Evolutionary conservation across 1,140 invertebrate genomes (phyloP), one percentile per base, ranked within the genome.

Genomic region (Mycetomoellerius zeteki): DNA sequence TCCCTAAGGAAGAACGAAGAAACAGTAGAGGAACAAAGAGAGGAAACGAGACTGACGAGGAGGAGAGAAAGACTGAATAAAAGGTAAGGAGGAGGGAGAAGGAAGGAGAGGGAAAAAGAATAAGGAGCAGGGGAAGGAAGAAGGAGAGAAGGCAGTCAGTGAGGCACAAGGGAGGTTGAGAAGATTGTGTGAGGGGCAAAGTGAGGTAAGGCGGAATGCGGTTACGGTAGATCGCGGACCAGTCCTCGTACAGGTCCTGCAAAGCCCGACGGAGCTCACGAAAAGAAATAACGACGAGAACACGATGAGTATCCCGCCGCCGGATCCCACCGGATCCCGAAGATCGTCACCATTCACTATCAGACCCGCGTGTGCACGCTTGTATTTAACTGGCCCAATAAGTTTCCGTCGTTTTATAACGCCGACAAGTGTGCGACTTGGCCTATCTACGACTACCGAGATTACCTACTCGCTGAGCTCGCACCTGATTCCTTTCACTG

Each of bases 151-250:
- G 10, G 82, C 62, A 85, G 76, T 58, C 86, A 87, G 87, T 86
- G 84, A 91, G 37, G 76, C 58, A 54, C 43, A 73, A 73, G 81
- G 21, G 72, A 86, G 65, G 72, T 64, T 73, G 86, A 56, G 73
- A 50, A 69, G 73, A 65, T 64, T 60, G 81, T 27, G 47, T 30
- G 84, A 80, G 87, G 30, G 87, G 90, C 50, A 91, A 86, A 82
- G 72, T 73, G 89, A 85, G 86, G 65, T 64, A 86, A 85, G 78
- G 87, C 92, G 92, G 93, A 94, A 94, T 93, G 92, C 87, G 91
- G 93, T 93, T 93, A 93, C 92, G 92, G 92, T 94, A 93, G 93
- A 93, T 94, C 92, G 92, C 91, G 89, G 91, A 90, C 92, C 90
- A 91, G 90, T 92, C 90, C 89, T 84, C 89, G 88, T 86, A 87